A percentile compares a stretch with the other conserved stretches of the same genome.
Conservation (phyloP, 2,113 vertebrate species). For the Daubentonia madagascariensis region DNA sequence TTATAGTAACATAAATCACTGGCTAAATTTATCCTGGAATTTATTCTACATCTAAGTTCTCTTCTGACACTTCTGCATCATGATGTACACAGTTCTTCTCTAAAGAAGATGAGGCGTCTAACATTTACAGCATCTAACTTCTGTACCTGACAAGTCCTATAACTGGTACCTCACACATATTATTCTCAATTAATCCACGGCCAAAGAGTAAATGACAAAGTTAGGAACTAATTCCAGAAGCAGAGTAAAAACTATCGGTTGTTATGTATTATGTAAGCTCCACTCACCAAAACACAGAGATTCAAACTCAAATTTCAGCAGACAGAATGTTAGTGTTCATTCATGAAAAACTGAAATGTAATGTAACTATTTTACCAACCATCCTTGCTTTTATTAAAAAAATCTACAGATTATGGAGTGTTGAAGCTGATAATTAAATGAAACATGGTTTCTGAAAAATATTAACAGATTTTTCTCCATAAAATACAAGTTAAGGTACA, state of each 20-base stretch:
- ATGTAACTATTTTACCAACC: not conserved
- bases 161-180: not conserved
- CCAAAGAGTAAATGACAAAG: not conserved
- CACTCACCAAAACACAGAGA: not conserved
- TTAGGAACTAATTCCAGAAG: not conserved
- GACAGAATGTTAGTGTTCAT: not conserved
- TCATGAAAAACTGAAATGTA: constrained; percentile 13
- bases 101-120: not conserved
- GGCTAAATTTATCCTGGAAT: not conserved
- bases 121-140: not conserved
- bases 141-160: not conserved
- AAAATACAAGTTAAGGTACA: not conserved
- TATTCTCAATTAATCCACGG: not conserved
- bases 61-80: not conserved
- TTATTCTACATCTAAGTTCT: not conserved
- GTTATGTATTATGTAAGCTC: not conserved
- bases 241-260: not conserved
- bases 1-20: not conserved
- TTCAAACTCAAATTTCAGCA: constrained; percentile 32
- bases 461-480: not conserved
- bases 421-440: constrained; percentile 11
- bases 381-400: not conserved
- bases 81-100: not conserved
- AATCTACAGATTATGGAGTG: not conserved
- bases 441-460: not conserved